phyloP scores from a whole-genome alignment of 2,888 invertebrate genomes.

The Drosophila antonietae region DNA sequence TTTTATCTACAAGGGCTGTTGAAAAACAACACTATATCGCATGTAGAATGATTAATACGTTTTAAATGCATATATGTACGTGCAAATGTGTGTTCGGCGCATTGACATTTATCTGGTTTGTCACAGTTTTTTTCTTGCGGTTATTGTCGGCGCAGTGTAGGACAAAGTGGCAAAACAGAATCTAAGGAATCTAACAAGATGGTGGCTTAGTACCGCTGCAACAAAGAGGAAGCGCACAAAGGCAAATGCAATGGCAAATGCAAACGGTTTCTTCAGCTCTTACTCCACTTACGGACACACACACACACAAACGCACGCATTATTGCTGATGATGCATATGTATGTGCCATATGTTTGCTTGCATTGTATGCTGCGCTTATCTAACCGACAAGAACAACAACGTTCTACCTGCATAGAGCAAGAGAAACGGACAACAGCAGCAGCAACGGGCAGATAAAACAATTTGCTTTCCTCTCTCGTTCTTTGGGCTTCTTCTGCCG shows the following conservation, averaged over 20 bases:
- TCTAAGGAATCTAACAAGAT: constrained; percentile 50
- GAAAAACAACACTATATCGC: constrained; percentile 23
- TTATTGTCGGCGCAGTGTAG: constrained; percentile 23
- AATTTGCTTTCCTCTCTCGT: constrained; percentile 35
- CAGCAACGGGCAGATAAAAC: constrained; percentile 33
- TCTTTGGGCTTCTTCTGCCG: constrained; percentile 17
- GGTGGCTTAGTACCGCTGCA: constrained; percentile 45
- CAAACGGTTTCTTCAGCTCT: constrained; percentile 12
- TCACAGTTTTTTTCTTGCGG: constrained; percentile 30
- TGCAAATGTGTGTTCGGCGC: constrained; percentile 14
- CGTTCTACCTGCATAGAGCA: constrained; percentile 47
- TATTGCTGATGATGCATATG: background rate
- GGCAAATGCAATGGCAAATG: constrained; percentile 21
- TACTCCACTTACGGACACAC: constrained; percentile 6
- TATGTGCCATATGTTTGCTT: constrained; percentile 7
- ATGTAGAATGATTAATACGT: constrained; percentile 35
- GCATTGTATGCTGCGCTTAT: constrained; percentile 42
- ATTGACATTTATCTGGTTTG: constrained; percentile 47
- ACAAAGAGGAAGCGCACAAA: constrained; percentile 20
- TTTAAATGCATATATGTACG: constrained; percentile 1
- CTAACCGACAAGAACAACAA: constrained; percentile 38
- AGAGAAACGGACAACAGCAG: constrained; percentile 12
- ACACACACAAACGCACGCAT: background rate
- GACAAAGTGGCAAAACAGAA: constrained; percentile 25
- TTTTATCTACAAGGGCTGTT: constrained; percentile 48